Conservation (phyloP, 1,140 invertebrate species). For the Brachionus paranguensis region DNA sequence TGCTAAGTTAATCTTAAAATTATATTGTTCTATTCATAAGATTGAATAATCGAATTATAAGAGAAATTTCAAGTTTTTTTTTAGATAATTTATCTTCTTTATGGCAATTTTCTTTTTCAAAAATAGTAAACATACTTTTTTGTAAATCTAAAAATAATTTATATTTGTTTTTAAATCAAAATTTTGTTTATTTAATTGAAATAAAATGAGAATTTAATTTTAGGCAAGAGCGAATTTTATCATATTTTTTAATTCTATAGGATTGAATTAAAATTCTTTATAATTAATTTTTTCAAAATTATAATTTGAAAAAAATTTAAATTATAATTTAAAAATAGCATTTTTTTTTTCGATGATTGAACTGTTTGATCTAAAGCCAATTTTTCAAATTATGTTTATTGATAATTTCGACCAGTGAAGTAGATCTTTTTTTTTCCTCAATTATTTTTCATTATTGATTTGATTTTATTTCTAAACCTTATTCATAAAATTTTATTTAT, state of each 20-base stretch:
- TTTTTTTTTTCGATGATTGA: neutral
- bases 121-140: too few relatives aligned
- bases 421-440: neutral
- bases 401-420: neutral
- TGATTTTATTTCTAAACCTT: neutral
- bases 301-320: neutral
- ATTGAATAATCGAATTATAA: neutral
- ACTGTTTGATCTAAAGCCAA: neutral
- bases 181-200: neutral
- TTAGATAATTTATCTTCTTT: too few relatives aligned
- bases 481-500: neutral
- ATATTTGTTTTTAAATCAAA: neutral
- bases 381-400: neutral
- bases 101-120: too few relatives aligned
- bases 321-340: neutral
- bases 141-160: too few relatives aligned
- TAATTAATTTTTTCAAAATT: neutral
- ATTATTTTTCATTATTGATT: neutral
- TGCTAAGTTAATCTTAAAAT: neutral
- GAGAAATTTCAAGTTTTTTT: neutral
- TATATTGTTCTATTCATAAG: neutral
- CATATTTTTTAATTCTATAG: neutral
- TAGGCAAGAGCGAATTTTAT: neutral
- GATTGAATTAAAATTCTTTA: neutral
- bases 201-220: neutral